These are phyloP conservation scores for Lerista edwardsae DNA, from an alignment of 2,797 vertebrate genomes.

Conservation along the genomic window DNA sequence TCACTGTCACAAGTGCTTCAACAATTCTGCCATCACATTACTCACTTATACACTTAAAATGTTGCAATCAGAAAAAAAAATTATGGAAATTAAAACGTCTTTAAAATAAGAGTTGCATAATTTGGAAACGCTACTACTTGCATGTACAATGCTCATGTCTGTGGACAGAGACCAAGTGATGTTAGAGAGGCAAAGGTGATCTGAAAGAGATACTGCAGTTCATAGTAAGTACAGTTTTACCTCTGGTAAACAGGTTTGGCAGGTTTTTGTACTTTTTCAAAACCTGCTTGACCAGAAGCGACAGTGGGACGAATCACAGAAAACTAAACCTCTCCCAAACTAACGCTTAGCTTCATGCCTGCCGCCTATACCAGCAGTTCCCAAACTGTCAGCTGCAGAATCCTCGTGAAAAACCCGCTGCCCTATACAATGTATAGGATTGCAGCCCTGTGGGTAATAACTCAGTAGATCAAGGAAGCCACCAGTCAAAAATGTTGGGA, in stretches of 20 bases:
- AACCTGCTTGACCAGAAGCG: constrained; percentile 18
- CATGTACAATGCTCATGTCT: background rate
- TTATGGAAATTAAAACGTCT: background rate
- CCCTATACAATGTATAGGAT: no score
- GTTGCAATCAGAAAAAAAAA: background rate
- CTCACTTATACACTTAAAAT: background rate
- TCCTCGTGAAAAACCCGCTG: no score
- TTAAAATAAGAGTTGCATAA: background rate
- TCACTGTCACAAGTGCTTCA: background rate
- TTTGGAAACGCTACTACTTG: background rate
- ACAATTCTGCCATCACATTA: background rate
- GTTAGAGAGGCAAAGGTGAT: background rate
- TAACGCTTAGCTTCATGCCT: background rate
- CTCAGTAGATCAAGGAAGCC: no score
- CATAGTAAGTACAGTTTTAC: background rate
- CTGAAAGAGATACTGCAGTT: background rate
- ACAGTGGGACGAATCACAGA: background rate
- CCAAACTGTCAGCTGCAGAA: no score
- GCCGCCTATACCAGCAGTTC: no score
- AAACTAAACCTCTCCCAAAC: background rate
- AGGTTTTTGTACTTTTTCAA: constrained; percentile 11
- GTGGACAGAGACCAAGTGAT: background rate
- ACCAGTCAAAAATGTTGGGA: no score
- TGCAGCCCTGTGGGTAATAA: no score
- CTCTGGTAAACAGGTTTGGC: background rate